Conservation (phyloP, 1,140 invertebrate genomes). For the Neocloeon triangulifer region DNA sequence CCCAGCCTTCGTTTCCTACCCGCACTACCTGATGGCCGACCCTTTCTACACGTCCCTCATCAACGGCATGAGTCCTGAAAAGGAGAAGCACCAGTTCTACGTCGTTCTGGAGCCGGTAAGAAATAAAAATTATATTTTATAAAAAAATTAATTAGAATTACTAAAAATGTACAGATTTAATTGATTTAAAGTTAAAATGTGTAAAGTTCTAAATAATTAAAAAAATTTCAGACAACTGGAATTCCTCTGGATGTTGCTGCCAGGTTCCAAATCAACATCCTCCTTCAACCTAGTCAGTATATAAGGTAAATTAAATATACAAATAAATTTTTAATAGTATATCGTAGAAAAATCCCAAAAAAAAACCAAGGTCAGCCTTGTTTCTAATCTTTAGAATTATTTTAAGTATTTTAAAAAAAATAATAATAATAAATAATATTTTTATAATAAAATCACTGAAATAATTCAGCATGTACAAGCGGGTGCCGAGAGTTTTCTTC, state of each 20-base stretch:
- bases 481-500: constrained; percentile 42
- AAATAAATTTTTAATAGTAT: too few species aligned
- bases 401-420: too few species aligned
- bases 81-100: constrained; percentile 38
- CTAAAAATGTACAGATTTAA: neutral
- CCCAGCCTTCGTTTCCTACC: constrained; percentile 60
- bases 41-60: constrained; percentile 33
- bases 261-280: constrained; percentile 47
- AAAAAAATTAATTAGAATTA: neutral
- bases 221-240: constrained; percentile 30
- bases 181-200: neutral
- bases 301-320: constrained; percentile 29
- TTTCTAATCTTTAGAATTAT: too few species aligned
- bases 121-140: constrained; percentile 2
- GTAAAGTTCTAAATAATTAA: neutral
- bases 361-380: too few species aligned
- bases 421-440: too few species aligned
- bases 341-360: too few species aligned
- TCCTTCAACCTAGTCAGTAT: constrained; percentile 26
- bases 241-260: constrained; percentile 42
- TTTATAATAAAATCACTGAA: too few species aligned
- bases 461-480: constrained; percentile 29
- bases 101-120: constrained; percentile 48
- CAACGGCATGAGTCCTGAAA: constrained; percentile 41
- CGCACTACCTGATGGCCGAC: constrained; percentile 70